Evolutionary conservation across 92 coral and sea anemone species (phyloP), one percentile per base, ranked within the genome.

Genomic region (Diadumene lineata): DNA sequence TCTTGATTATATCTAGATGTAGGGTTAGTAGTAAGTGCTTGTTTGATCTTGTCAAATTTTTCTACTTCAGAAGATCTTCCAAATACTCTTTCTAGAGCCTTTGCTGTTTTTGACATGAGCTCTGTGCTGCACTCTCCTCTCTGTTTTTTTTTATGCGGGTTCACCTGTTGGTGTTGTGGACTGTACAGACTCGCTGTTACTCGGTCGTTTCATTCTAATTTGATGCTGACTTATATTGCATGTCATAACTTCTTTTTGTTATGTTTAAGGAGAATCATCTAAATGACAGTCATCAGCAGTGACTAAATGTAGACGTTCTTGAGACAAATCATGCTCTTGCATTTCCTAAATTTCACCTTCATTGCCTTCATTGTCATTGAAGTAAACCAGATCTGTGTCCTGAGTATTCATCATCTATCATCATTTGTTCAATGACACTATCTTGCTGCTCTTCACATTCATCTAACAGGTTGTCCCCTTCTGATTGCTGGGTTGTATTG

Each of bases 41-140:
- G 61, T 2, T 61, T 70, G 13, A 79, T 51, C 56, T 79, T 79
- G 48, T 79, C 84, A 29, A 55, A 79, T 60, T 70, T 60, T 7
- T 23, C 11, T 13, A 81, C 85, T 18, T 65, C 85, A 46, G 75
- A 66, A 28, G 68, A 64, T 11, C 56, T 43, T 17, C 85, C 80
- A 17, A 81, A 69, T 17, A 73, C 75, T 34, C 34, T 57, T 25
- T 73, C 18, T 0, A 81, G 1, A 9, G 80, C 85, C 56, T 55
- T 72, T 34, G 74, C 69, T 50, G 75, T 73, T n/a, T 66, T 81
- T 22, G 76, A 27, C 15, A 50, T 64, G 6, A 64, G 48, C 22
- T 64, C 48, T 29, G 50, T 64, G 21, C 34, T 11, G 19, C 27
- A 31, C 9, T 31, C 48, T 64, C 17, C 46, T 27, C 26, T 62